Conservation (phyloP, 2,888 invertebrate species). For the Zaprionus obscuricornis region DNA sequence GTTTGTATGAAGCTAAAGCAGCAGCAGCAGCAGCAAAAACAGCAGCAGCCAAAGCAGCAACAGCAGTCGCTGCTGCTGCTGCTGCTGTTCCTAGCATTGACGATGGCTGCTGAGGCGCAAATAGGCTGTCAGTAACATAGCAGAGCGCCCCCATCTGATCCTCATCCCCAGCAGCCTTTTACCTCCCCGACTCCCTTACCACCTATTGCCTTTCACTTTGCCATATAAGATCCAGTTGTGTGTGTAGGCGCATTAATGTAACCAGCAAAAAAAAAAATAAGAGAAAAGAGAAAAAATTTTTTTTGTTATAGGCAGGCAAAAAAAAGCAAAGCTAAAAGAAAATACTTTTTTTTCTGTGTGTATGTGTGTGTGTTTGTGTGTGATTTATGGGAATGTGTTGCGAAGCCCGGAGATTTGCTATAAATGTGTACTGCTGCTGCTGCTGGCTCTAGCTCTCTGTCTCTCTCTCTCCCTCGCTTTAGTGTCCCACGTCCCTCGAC, state of each 20-base stretch:
- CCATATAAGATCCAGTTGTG: too few species aligned
- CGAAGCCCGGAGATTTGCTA: conserved; percentile 71
- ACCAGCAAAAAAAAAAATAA: conserved; percentile 48
- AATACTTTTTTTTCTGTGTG: conserved; percentile 78
- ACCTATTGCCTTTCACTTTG: conserved; percentile 8
- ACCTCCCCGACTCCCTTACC: neutral
- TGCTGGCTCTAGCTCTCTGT: neutral
- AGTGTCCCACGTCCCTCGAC: too few species aligned
- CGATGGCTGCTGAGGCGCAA: conserved; percentile 58
- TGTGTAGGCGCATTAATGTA: conserved; percentile 74
- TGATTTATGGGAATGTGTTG: conserved; percentile 77
- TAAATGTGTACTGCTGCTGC: conserved; percentile 50
- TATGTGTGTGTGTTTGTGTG: too few species aligned
- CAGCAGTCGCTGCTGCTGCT: too few species aligned
- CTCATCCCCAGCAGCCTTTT: neutral
- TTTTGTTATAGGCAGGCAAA: conserved; percentile 39
- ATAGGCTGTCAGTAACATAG: conserved; percentile 69
- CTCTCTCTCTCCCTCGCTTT: neutral
- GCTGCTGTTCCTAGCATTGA: conserved; percentile 23
- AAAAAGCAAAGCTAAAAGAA: conserved; percentile 12
- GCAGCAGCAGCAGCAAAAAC: too few species aligned
- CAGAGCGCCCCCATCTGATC: conserved; percentile 22
- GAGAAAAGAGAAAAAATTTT: neutral
- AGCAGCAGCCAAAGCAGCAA: too few species aligned
- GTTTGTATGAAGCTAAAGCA: conserved; percentile 15